These are phyloP conservation scores for Takifugu rubripes DNA, from an alignment of 2,797 vertebrate species.

Conservation along the genomic window DNA sequence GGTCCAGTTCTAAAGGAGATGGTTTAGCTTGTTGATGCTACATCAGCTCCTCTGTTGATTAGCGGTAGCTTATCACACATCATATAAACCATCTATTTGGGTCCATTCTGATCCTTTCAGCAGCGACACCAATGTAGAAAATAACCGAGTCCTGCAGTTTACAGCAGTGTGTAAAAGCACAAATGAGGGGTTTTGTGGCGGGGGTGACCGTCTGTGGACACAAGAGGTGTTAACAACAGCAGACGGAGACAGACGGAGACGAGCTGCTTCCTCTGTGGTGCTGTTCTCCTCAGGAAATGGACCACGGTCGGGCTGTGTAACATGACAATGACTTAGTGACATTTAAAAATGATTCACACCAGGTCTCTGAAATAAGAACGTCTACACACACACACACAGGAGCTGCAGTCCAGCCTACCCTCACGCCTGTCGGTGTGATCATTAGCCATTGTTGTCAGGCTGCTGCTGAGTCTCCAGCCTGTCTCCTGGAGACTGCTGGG, in stretches of 20 bases:
- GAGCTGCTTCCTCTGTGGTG: slow-evolving; percentile 17
- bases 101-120: background rate
- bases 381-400: too few relatives aligned
- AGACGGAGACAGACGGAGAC: slow-evolving; percentile 10
- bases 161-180: slow-evolving; percentile 8
- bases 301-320: slow-evolving; percentile 19
- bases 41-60: too few relatives aligned
- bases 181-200: slow-evolving; percentile 7
- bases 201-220: slow-evolving; percentile 31
- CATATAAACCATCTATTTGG: background rate
- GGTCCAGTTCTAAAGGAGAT: too few relatives aligned
- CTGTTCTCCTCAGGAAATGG: slow-evolving; percentile 22
- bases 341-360: slow-evolving; percentile 43
- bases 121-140: background rate
- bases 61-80: background rate
- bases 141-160: slow-evolving; percentile 2
- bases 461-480: too few relatives aligned
- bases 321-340: slow-evolving; percentile 39
- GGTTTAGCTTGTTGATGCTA: too few relatives aligned
- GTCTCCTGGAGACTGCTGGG: too few relatives aligned
- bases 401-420: background rate
- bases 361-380: slow-evolving; percentile 24
- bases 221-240: too few relatives aligned
- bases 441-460: too few relatives aligned
- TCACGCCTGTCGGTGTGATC: too few relatives aligned